Evolutionary conservation across 2,888 invertebrate species (phyloP).

Genomic region (Peribatodes rhomboidaria): DNA sequence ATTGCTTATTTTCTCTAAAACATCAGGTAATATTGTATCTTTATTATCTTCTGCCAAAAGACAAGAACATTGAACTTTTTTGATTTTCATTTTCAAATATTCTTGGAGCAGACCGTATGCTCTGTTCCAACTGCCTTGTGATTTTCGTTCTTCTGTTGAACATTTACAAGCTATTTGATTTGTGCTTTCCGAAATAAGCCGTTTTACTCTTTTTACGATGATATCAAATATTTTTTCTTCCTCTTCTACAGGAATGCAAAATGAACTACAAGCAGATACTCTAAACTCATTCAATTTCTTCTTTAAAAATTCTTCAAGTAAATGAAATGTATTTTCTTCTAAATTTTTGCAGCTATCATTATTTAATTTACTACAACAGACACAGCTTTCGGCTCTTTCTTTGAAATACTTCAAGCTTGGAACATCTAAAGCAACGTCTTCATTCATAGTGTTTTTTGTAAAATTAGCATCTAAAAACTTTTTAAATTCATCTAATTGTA

Average conservation of each 20-base stretch:
- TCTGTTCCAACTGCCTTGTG: conserved; percentile 72
- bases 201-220: conserved; percentile 69
- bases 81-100: conserved; percentile 78
- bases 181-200: conserved; percentile 68
- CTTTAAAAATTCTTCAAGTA: conserved; percentile 73
- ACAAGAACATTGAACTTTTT: conserved; percentile 70
- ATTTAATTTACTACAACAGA: conserved; percentile 63
- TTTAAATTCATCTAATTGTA: conserved; percentile 53
- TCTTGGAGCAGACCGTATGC: conserved; percentile 76
- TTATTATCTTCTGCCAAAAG: conserved; percentile 52
- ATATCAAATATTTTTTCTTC: conserved; percentile 66
- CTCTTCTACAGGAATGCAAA: conserved; percentile 61
- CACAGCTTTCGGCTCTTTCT: conserved; percentile 54
- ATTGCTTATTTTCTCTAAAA: conserved; percentile 68
- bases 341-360: conserved; percentile 64
- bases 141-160: conserved; percentile 43
- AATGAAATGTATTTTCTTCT: conserved; percentile 74
- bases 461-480: conserved; percentile 42
- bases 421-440: conserved; percentile 53
- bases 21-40: conserved; percentile 58
- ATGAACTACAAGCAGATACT: conserved; percentile 55
- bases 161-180: conserved; percentile 65
- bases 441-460: conserved; percentile 40
- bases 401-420: conserved; percentile 47
- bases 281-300: conserved; percentile 68